phyloP scores from a whole-genome alignment of 92 coral and sea anemone genomes.

The Actinostola sp. region DNA sequence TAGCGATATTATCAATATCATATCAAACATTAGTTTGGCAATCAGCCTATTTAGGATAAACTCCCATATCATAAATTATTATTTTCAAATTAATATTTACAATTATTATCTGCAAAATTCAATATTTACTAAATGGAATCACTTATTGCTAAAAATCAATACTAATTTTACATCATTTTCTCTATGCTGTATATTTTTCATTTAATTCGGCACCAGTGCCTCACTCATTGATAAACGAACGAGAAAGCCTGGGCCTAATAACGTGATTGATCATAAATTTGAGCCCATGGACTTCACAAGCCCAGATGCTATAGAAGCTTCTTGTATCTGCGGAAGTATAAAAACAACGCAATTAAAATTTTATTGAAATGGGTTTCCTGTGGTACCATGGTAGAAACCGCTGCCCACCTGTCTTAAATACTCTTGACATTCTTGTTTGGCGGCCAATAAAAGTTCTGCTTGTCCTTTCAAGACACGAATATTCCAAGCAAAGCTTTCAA shows the following conservation, averaged over 20 bases:
- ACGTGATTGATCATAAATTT: constrained; percentile 48
- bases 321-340: constrained; percentile 67
- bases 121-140: constrained; percentile 5
- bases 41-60: constrained; percentile 3
- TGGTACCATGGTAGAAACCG: not conserved
- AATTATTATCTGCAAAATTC: constrained; percentile 25
- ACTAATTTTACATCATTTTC: not conserved
- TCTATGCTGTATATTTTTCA: not conserved
- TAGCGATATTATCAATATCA: not conserved
- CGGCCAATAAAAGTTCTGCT: constrained; percentile 87
- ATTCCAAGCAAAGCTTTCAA: constrained; percentile 95
- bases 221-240: not conserved
- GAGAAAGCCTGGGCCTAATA: not conserved
- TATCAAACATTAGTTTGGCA: not conserved
- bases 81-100: constrained; percentile 21
- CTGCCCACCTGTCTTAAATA: constrained; percentile 87
- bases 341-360: not conserved
- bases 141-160: constrained; percentile 1
- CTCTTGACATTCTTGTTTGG: constrained; percentile 87
- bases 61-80: constrained; percentile 16
- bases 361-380: not conserved
- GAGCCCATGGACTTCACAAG: constrained; percentile 77
- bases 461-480: constrained; percentile 96
- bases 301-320: constrained; percentile 89
- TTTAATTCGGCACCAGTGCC: not conserved